These are phyloP conservation scores for Dinoponera quadriceps DNA, from an alignment of 1,140 invertebrate genomes.

Conservation along the genomic window DNA sequence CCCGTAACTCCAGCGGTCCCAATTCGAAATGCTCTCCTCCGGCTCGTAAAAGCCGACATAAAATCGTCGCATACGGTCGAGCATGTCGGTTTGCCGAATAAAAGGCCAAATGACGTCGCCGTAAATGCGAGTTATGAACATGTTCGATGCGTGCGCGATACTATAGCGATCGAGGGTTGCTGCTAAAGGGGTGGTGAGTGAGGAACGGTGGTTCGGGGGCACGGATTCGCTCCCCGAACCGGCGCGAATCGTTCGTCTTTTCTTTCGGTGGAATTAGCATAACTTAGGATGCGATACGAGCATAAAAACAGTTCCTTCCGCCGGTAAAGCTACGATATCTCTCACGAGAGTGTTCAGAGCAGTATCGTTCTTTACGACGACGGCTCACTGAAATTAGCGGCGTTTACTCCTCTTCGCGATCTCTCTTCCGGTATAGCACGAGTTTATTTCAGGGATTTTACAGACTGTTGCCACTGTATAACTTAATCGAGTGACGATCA, in stretches of 20 bases:
- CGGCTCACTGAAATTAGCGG: constrained; percentile 65
- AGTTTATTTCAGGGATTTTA: constrained; percentile 24
- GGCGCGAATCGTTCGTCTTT: constrained; percentile 34
- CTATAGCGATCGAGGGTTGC: constrained; percentile 20
- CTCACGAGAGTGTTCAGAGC: constrained; percentile 68
- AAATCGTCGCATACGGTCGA: constrained; percentile 80
- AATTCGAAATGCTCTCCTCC: constrained; percentile 80
- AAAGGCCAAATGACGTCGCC: constrained; percentile 76
- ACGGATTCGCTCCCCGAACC: not conserved
- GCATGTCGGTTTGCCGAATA: constrained; percentile 71
- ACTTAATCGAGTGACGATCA: constrained; percentile 13
- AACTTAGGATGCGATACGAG: constrained; percentile 79
- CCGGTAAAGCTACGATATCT: constrained; percentile 72
- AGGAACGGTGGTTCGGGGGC: not conserved
- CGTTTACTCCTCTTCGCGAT: constrained; percentile 34
- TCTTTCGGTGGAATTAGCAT: constrained; percentile 79
- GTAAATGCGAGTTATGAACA: constrained; percentile 82
- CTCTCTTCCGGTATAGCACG: not conserved
- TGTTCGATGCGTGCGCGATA: constrained; percentile 77
- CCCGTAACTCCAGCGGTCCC: constrained; percentile 74
- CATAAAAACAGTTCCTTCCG: constrained; percentile 76
- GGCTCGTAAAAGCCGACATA: constrained; percentile 82
- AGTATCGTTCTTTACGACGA: constrained; percentile 61
- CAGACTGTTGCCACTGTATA: not conserved
- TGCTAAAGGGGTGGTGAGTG: not conserved